These are phyloP conservation scores for Phalacrocorax brasilianus DNA, from an alignment of 2,113 vertebrate species.

Conservation along the genomic window DNA sequence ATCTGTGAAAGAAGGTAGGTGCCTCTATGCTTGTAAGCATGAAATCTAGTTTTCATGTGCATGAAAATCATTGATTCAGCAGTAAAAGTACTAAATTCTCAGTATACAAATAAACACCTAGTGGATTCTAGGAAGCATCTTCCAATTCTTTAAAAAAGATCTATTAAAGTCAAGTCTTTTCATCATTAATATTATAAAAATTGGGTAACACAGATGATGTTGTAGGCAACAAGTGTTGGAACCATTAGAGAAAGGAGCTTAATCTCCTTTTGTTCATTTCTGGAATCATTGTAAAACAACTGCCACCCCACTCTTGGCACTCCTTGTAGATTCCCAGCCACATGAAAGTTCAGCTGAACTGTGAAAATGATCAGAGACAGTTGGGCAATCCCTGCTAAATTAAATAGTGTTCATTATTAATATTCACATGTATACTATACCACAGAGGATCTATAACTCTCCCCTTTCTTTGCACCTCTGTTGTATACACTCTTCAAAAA, in stretches of 20 bases:
- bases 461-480: neutral
- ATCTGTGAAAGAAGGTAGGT: neutral
- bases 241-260: neutral
- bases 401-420: neutral
- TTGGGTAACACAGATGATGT: neutral
- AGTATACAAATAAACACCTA: neutral
- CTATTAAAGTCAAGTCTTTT: neutral
- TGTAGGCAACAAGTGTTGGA: neutral
- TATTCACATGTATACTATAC: neutral
- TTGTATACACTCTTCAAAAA: neutral
- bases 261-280: neutral
- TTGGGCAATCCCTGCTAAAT: neutral
- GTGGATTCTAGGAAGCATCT: fast-evolving
- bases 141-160: neutral
- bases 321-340: neutral
- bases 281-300: neutral
- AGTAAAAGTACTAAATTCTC: neutral
- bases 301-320: neutral
- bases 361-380: neutral
- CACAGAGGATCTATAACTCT: neutral
- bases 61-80: neutral
- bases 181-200: neutral
- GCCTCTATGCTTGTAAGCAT: neutral
- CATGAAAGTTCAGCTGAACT: neutral
- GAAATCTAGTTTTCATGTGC: fast-evolving